These are phyloP conservation scores for Telmatochromis sp. DNA, from an alignment of 2,113 vertebrate species.

Conservation along the genomic window DNA sequence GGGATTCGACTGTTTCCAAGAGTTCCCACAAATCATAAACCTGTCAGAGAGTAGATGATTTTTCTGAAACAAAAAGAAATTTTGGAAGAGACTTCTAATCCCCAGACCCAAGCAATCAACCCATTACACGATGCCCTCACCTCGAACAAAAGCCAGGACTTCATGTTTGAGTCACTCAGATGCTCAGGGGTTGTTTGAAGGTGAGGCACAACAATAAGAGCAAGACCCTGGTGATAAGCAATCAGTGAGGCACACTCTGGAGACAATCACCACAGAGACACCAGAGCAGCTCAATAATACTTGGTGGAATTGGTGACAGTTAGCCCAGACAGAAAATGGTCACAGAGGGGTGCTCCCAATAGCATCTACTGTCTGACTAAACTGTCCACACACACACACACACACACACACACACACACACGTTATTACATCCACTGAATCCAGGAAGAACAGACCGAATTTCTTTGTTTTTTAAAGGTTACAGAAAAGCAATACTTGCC, in stretches of 20 bases:
- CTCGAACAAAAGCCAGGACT: background rate
- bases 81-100: background rate
- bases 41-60: background rate
- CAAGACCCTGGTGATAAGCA: background rate
- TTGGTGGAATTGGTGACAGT: conserved; percentile 17
- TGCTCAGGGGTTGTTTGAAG: background rate
- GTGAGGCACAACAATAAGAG: conserved; percentile 10
- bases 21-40: background rate
- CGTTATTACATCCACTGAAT: background rate
- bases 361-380: background rate
- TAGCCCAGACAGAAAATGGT: conserved; percentile 17
- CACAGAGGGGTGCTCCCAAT: background rate
- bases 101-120: background rate
- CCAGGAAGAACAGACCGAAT: background rate
- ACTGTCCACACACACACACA: background rate
- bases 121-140: background rate
- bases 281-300: background rate
- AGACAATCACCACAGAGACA: conserved; percentile 5
- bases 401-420: background rate
- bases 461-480: conserved; percentile 25
- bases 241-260: background rate
- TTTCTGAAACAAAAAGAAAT: background rate
- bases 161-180: background rate
- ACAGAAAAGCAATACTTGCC: conserved; percentile 4
- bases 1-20: background rate